Base-by-base conservation (phyloP, 2,888 invertebrate genomes). In the Myopa testacea region DNA sequence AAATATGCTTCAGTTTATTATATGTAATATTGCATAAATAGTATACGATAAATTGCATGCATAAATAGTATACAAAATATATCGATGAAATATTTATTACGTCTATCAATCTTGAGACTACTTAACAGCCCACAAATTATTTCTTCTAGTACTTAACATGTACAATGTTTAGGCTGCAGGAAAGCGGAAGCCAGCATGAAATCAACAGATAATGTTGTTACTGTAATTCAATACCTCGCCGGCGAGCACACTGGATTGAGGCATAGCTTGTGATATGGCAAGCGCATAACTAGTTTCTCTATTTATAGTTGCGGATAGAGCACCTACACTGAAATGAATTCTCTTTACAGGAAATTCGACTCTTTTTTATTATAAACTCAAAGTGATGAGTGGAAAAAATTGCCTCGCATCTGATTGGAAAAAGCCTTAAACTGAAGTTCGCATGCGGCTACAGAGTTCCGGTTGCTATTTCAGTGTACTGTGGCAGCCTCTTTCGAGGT, bases 181-280 rank as follows among this genome's bases (percentile, higher is more conserved):
- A n/a, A 55, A 55, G n/a, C 55, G n/a, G 34, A 38, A 65, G 34
- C 37, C 14, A 1, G 65, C 34, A 38, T 38, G 37, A 60, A 60
- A 19, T 19, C 60, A n/a, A 26, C 62, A 62, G 26, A 26, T 62
- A 62, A 65, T 14, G 38, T 65, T 38, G 65, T 34, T 65, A 34
- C 3, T 16, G 67, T 75, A 75, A 75, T 75, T 75, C n/a, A 75
- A 75, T 75, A 74, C 45, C 65, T 60, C 34, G n/a, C 38, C 4
- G 5, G 14, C 63, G 4, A 63, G 26, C 62, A 62, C 4, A 10
- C 62, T 7, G 62, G 62, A 3, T 62, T 19, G 5, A 19, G 62
- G 10, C 26, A 26, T 8, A 4, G 34, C 62, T 4, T n/a, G 34
- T 58, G 58, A 14, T 37, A 34, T 34, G 52, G 38, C 58, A 45